Percentiles rank a stretch among this genome's conserved stretches.
Evolutionary conservation across 2,888 invertebrate genomes (phyloP).

Genomic region (Metallyticus violacea): DNA sequence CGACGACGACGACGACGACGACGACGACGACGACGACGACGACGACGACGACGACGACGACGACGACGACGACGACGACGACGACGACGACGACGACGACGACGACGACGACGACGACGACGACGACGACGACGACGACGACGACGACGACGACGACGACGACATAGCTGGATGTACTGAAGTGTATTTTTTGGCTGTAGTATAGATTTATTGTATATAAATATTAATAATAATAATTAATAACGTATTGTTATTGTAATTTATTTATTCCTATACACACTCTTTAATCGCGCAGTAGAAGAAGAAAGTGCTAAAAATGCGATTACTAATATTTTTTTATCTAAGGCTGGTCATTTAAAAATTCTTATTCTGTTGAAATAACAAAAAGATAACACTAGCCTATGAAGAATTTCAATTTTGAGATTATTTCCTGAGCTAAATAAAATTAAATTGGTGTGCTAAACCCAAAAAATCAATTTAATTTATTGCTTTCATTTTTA

Average conservation of each 20-base stretch:
- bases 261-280: neutral
- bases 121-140: neutral
- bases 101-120: neutral
- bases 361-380: too few relatives aligned
- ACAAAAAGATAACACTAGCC: too few relatives aligned
- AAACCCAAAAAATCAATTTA: too few relatives aligned
- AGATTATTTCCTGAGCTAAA: too few relatives aligned
- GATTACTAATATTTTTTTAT: too few relatives aligned
- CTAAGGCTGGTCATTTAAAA: too few relatives aligned
- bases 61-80: neutral
- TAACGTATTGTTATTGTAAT: neutral
- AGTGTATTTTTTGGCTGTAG: constrained; percentile 12
- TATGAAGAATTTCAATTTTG: too few relatives aligned
- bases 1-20: neutral
- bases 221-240: constrained; percentile 8
- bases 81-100: neutral
- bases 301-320: too few relatives aligned
- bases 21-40: neutral
- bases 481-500: too few relatives aligned
- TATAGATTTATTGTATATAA: constrained; percentile 1
- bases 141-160: neutral
- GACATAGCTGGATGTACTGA: neutral
- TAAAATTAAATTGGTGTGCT: too few relatives aligned
- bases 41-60: neutral
- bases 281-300: neutral